These are phyloP conservation scores for Trichogramma evanescens DNA, from an alignment of 2,888 invertebrate genomes.

Conservation along the genomic window DNA sequence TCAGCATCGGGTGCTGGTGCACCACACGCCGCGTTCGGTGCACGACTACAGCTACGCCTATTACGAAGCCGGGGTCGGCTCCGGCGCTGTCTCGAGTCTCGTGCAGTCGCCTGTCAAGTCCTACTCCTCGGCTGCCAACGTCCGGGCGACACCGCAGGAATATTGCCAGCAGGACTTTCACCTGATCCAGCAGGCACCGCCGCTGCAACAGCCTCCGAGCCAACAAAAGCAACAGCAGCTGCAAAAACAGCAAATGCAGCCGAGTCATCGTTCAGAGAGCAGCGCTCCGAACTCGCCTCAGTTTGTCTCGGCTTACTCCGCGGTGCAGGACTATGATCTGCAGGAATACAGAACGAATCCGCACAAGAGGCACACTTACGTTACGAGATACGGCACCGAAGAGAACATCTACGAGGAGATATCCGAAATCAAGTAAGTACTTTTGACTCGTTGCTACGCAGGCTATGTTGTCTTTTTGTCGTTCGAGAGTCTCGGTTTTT, in stretches of 20 bases:
- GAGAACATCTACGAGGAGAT: constrained; percentile 80
- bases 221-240: constrained; percentile 30
- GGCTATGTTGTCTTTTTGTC: background rate
- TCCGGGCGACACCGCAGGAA: constrained; percentile 54
- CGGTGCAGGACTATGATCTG: constrained; percentile 31
- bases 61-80: constrained; percentile 52
- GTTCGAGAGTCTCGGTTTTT: background rate
- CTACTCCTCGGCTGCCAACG: constrained; percentile 35
- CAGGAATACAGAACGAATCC: constrained; percentile 33
- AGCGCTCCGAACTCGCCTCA: too few relatives aligned
- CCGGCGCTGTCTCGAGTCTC: background rate
- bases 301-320: background rate
- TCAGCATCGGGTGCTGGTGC: constrained; percentile 21
- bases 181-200: background rate
- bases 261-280: background rate
- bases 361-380: constrained; percentile 61
- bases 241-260: background rate
- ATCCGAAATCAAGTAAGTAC: constrained; percentile 53
- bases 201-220: constrained; percentile 19
- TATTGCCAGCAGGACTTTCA: constrained; percentile 56
- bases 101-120: constrained; percentile 4
- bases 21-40: constrained; percentile 16
- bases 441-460: background rate
- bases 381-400: constrained; percentile 74
- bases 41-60: constrained; percentile 78